Evolutionary conservation across 2,888 invertebrate genomes (phyloP).

Genomic region (Idaea straminata): DNA sequence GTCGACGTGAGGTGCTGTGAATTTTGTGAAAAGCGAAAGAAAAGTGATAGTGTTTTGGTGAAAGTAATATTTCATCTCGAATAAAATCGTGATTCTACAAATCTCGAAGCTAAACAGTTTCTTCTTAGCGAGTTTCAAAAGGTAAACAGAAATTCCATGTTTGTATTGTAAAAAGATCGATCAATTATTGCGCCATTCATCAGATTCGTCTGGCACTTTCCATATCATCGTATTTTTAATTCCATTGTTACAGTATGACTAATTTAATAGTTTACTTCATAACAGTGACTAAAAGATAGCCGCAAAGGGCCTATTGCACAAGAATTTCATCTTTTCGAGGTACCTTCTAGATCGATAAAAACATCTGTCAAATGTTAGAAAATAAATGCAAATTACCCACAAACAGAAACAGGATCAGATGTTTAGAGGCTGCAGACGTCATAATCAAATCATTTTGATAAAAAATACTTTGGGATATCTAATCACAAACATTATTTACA

Average conservation of each 20-base stretch:
- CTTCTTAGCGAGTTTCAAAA: background rate
- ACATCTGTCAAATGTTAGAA: conserved; percentile 2
- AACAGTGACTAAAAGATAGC: background rate
- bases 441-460: background rate
- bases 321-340: conserved; percentile 8
- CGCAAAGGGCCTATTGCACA: conserved; percentile 5
- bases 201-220: conserved; percentile 38
- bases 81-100: background rate
- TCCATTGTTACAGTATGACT: background rate
- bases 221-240: conserved; percentile 16
- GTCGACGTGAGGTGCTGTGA: background rate
- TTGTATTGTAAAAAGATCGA: conserved; percentile 12
- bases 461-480: background rate
- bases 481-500: background rate
- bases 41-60: background rate
- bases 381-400: background rate
- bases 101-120: background rate
- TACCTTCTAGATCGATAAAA: conserved; percentile 15
- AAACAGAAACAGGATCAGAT: background rate
- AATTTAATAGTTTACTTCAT: background rate
- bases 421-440: background rate
- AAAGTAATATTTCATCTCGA: background rate
- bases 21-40: background rate
- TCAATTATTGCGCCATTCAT: conserved; percentile 28
- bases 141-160: background rate